Evolutionary conservation across 2,888 invertebrate genomes (phyloP), one percentile per base, ranked within the genome.

Genomic region (Celastrina argiolus): DNA sequence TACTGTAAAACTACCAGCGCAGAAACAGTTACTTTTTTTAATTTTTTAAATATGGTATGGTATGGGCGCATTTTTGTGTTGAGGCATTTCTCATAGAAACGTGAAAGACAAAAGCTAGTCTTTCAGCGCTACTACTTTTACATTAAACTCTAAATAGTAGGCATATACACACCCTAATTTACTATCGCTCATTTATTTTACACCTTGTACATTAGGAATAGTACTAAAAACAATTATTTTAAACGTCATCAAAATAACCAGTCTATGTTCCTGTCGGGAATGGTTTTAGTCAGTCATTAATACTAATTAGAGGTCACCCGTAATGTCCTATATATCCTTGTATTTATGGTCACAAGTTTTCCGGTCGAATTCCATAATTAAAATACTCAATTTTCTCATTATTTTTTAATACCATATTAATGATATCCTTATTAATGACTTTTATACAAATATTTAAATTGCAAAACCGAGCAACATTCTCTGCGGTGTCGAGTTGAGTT

Each of bases 401-500:
- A 51, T 64, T 64, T 45, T 64, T 42, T n/a, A n/a, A 45, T 18
- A 31, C 28, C 45, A 16, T 31, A 42, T 42, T 8, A 42, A 28
- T 16, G 26, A 45, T 64, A 45, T 39, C 18, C 61, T 61, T 18
- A 36, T 61, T 36, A 22, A 26, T 41, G 65, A 58, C 61, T 64
- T 67, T 66, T 69, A 64, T 22, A 65, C 64, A 36, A 63, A 59
- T 64, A 70, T 69, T 71, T 68, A 69, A 73, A 72, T 73, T 73
- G 71, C 71, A 70, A 69, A 73, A 69, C 59, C 63, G 34, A 69
- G 69, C 70, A 70, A 70, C 74, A 72, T 71, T 74, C 71, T 71
- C 71, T 69, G 18, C 63, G 66, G 63, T 63, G 56, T 63, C 64
- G 63, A 56, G 61, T 64, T 65, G 28, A 70, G 68, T 65, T 63